phyloP scores from a whole-genome alignment of 2,113 vertebrate genomes.

The Anolis carolinensis region DNA sequence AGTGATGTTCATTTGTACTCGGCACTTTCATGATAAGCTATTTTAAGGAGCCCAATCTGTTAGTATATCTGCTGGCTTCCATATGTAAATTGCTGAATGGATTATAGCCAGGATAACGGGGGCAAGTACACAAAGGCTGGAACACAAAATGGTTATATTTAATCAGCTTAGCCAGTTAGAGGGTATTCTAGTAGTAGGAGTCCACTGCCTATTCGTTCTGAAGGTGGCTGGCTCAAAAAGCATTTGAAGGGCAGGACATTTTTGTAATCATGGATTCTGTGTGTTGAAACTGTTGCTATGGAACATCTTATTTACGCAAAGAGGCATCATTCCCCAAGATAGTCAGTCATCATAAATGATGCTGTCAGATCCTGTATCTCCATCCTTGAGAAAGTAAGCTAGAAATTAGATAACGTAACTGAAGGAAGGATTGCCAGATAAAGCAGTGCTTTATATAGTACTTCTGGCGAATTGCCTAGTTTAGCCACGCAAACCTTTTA shows the following conservation, averaged over 20 bases:
- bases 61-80: slow-evolving; percentile 32
- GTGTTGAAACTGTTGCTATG: not conserved
- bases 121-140: slow-evolving; percentile 9
- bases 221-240: slow-evolving; percentile 30
- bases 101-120: slow-evolving; percentile 45
- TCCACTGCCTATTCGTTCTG: slow-evolving; percentile 15
- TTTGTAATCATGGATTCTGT: not conserved
- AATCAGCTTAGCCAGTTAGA: slow-evolving; percentile 39
- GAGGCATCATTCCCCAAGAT: slow-evolving; percentile 1
- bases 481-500: not conserved
- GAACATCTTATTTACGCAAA: not conserved
- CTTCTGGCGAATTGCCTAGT: slow-evolving; percentile 23
- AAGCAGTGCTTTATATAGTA: slow-evolving; percentile 24
- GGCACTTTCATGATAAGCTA: slow-evolving; percentile 28
- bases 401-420: slow-evolving; percentile 27
- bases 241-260: slow-evolving; percentile 7
- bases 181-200: slow-evolving; percentile 29
- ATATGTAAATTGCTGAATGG: slow-evolving; percentile 33
- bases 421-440: slow-evolving; percentile 26
- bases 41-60: slow-evolving; percentile 40
- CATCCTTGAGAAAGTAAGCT: slow-evolving; percentile 18
- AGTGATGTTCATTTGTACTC: slow-evolving; percentile 37
- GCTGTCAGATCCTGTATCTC: not conserved
- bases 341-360: slow-evolving; percentile 24
- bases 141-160: slow-evolving; percentile 32